Evolutionary conservation across 1,140 invertebrate genomes (phyloP), one percentile per base, ranked within the genome.

Genomic region (Scaptomyza montana): DNA sequence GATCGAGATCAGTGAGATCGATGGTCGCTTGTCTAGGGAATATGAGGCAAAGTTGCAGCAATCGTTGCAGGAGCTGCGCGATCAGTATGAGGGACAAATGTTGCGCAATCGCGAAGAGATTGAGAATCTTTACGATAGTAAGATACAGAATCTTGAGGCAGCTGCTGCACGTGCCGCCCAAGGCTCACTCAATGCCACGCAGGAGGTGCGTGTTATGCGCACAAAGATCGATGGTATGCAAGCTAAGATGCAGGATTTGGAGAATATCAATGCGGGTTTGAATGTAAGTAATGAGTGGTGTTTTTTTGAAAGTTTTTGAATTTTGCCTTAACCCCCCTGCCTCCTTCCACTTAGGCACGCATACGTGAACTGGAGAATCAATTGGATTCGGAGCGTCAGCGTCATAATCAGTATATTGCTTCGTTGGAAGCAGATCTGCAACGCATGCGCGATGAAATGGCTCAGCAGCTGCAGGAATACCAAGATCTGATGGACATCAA

Each of bases 401-500:
- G 95, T n/a, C 95, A 97, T 90, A 94, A 95, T 9, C 95, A 95
- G 79, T 95, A 95, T 78, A 92, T 98, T 53, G 94, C 95, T 1
- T 93, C 95, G 0, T 84, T 96, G 69, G 98, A 99, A 85, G 94
- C 94, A 21, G 98, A 99, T 92, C 93, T 99, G 74, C 92, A 94
- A 3, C 93, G 95, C 1, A 94, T 99, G 74, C 94, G 97, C 12
- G 94, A 97, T 41, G 95, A 98, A 82, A 97, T 99, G 94, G 95
- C 96, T 3, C 94, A 95, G 5, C 96, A 99, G 89, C 92, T 98
- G 63, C 94, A 96, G 84, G 98, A 99, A 90, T 99, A 99, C 92
- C 97, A 98, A 92, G 98, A 98, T 89, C 94, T 99, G 54, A 97
- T 99, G 95, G 98, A 99, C 91, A 97, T 99, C 89, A 99, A 99